These are phyloP conservation scores for Danionella cerebrum DNA, from an alignment of 2,113 vertebrate genomes.

Conservation along the genomic window DNA sequence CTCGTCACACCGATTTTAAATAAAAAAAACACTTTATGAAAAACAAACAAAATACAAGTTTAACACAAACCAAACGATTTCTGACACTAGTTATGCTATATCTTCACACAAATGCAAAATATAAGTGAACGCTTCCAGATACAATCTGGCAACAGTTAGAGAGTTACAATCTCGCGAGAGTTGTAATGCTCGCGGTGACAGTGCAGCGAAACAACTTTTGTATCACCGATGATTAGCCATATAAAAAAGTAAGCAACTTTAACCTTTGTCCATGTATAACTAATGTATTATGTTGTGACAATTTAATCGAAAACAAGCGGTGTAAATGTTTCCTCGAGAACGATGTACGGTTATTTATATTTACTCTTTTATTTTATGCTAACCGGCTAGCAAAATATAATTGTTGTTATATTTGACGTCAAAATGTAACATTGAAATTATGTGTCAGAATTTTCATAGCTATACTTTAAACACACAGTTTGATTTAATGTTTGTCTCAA, in stretches of 20 bases:
- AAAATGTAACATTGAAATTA: too few relatives aligned
- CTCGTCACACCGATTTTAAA: too few relatives aligned
- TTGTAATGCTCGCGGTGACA: neutral
- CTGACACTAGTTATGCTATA: too few relatives aligned
- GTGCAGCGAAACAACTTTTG: conserved; percentile 11
- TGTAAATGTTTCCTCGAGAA: neutral
- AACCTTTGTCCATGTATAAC: neutral
- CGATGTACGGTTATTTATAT: neutral
- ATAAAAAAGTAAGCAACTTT: neutral
- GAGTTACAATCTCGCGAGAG: neutral
- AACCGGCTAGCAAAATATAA: neutral
- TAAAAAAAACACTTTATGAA: too few relatives aligned
- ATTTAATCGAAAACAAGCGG: neutral
- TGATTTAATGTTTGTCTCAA: too few relatives aligned
- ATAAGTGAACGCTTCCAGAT: neutral
- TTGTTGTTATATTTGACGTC: neutral
- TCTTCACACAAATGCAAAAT: neutral
- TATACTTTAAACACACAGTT: too few relatives aligned
- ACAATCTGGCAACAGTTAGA: neutral
- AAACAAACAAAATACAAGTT: too few relatives aligned
- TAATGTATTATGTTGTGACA: too few relatives aligned
- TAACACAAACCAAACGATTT: too few relatives aligned
- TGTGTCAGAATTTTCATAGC: too few relatives aligned
- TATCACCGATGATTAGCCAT: conserved; percentile 4
- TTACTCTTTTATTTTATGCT: neutral